These are phyloP conservation scores for Cybosia mesomella DNA, from an alignment of 2,888 invertebrate species.

Conservation along the genomic window DNA sequence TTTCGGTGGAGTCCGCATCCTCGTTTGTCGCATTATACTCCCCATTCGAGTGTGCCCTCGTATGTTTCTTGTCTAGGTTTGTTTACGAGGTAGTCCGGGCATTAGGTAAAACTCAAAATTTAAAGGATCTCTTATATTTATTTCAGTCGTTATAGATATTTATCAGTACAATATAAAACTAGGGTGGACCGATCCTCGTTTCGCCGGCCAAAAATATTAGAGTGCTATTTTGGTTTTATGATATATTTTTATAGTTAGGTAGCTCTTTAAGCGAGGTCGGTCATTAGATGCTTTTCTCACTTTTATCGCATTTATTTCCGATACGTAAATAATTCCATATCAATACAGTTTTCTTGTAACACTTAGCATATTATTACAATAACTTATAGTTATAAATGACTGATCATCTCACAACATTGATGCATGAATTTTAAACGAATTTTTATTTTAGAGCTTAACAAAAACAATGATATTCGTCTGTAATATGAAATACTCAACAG, in stretches of 20 bases:
- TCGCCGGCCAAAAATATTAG: slow-evolving; percentile 49
- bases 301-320: slow-evolving; percentile 39
- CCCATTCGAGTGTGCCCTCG: slow-evolving; percentile 18
- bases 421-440: slow-evolving; percentile 12
- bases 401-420: slow-evolving; percentile 4
- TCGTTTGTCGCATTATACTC: slow-evolving; percentile 15
- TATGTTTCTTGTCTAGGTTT: background rate
- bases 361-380: slow-evolving; percentile 8
- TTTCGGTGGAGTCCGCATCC: slow-evolving; percentile 9
- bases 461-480: slow-evolving; percentile 22
- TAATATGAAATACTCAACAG: slow-evolving; percentile 33
- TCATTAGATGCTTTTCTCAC: slow-evolving; percentile 29
- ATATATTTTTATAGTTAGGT: slow-evolving; percentile 49
- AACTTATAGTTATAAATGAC: background rate
- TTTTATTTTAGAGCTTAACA: slow-evolving; percentile 23
- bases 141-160: slow-evolving; percentile 48
- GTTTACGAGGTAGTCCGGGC: slow-evolving; percentile 47
- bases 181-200: slow-evolving; percentile 30
- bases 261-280: slow-evolving; percentile 25
- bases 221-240: slow-evolving; percentile 52
- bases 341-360: slow-evolving; percentile 15
- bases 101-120: slow-evolving; percentile 61
- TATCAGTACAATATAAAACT: slow-evolving; percentile 49
- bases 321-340: slow-evolving; percentile 23
- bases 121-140: slow-evolving; percentile 68